Conservation (phyloP, 2,888 invertebrate species). For the Xestia xanthographa region DNA sequence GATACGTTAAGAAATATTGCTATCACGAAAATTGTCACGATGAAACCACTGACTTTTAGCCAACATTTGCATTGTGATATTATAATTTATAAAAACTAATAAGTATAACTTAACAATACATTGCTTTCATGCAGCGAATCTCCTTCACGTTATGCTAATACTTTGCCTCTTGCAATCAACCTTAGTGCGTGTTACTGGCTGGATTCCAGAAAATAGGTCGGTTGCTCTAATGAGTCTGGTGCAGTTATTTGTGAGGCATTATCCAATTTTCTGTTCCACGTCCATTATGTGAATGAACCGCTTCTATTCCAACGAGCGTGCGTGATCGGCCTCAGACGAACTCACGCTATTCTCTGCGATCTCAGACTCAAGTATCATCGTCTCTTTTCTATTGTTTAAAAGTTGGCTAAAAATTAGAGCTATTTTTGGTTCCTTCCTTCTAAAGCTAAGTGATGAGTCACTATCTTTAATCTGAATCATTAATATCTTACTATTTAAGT, state of each 20-base stretch:
- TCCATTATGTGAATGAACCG: constrained; percentile 79
- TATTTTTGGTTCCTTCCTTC: constrained; percentile 65
- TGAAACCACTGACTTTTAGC: constrained; percentile 45
- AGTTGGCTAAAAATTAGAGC: constrained; percentile 55
- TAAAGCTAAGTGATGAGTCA: constrained; percentile 76
- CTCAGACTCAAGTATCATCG: constrained; percentile 31
- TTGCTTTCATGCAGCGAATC: constrained; percentile 10
- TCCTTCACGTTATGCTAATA: constrained; percentile 48
- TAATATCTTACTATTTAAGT: constrained; percentile 71
- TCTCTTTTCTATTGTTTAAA: constrained; percentile 68
- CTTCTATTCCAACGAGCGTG: constrained; percentile 71
- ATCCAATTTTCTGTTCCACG: constrained; percentile 84
- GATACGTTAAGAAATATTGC: constrained; percentile 79
- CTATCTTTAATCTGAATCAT: constrained; percentile 75
- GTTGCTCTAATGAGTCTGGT: constrained; percentile 70
- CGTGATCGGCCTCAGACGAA: constrained; percentile 72
- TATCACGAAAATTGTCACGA: constrained; percentile 75
- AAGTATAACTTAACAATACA: not conserved
- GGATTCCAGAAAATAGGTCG: constrained; percentile 75
- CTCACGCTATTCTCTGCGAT: constrained; percentile 76
- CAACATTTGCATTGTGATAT: constrained; percentile 41
- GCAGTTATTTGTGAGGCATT: constrained; percentile 79
- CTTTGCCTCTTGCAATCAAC: constrained; percentile 10
- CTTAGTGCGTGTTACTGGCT: constrained; percentile 30
- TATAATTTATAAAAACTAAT: constrained; percentile 1